phyloP scores from a whole-genome alignment of 1,140 invertebrate species.

The Drosophila arizonae region DNA sequence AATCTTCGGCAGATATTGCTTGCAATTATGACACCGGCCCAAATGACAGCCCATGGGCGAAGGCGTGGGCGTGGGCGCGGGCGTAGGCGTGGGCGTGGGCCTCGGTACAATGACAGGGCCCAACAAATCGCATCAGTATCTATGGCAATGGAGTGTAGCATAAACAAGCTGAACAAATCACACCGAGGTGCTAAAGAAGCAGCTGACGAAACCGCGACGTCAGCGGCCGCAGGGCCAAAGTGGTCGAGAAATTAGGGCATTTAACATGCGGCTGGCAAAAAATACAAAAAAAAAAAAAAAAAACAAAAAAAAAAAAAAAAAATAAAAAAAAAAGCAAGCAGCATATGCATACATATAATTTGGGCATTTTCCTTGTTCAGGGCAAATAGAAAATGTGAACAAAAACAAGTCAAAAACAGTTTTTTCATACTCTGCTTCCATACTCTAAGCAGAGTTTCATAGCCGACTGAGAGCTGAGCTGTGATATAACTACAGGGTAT shows the following conservation, averaged over 20 bases:
- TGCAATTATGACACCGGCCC: constrained; percentile 33
- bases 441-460: too few relatives aligned
- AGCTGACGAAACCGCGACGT: constrained; percentile 8
- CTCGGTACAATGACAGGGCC: background rate
- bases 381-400: constrained; percentile 1
- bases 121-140: constrained; percentile 1
- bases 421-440: background rate
- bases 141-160: constrained; percentile 5
- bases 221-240: constrained; percentile 31
- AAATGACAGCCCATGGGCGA: constrained; percentile 2
- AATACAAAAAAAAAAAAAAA: background rate
- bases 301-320: background rate
- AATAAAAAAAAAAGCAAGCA: background rate
- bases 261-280: constrained; percentile 65
- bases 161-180: constrained; percentile 37
- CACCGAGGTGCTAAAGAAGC: constrained; percentile 61
- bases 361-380: too few relatives aligned
- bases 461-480: too few relatives aligned
- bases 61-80: background rate
- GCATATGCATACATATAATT: background rate
- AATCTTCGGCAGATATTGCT: background rate
- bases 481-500: too few relatives aligned
- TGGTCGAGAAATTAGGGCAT: constrained; percentile 69
- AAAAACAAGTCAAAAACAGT: background rate
- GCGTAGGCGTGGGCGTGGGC: background rate